phyloP scores from a whole-genome alignment of 2,888 invertebrate species.

The Tetheella fluctuosa region DNA sequence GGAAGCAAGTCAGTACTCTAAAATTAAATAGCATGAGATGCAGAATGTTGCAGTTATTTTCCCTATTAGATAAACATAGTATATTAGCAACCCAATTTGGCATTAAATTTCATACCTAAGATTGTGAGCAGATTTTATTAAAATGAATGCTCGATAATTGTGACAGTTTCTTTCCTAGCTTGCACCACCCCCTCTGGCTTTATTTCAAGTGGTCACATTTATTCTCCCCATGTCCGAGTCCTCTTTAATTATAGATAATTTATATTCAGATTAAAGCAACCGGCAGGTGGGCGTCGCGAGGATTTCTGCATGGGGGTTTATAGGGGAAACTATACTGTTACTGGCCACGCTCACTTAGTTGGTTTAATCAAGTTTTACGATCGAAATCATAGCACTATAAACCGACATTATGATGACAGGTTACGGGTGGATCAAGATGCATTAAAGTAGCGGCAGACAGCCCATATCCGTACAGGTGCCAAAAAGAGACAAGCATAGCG shows the following conservation, averaged over 20 bases:
- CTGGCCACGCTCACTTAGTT: background rate
- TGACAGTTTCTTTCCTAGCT: slow-evolving; percentile 27
- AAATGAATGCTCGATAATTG: too few relatives aligned
- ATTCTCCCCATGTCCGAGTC: slow-evolving; percentile 79
- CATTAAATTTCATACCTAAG: too few relatives aligned
- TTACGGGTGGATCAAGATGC: background rate
- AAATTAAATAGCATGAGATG: too few relatives aligned
- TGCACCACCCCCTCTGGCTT: slow-evolving; percentile 56
- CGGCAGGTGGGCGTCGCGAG: slow-evolving; percentile 64
- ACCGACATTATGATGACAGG: background rate
- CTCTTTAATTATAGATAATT: slow-evolving; percentile 83
- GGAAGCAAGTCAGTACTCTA: too few relatives aligned
- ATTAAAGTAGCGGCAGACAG: too few relatives aligned
- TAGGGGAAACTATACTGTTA: background rate
- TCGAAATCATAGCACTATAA: slow-evolving; percentile 1
- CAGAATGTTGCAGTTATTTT: too few relatives aligned
- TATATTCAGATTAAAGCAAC: slow-evolving; percentile 81
- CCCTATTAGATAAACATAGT: too few relatives aligned
- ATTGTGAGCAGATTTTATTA: too few relatives aligned
- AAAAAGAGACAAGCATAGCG: too few relatives aligned
- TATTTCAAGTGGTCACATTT: slow-evolving; percentile 82
- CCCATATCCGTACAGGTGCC: too few relatives aligned
- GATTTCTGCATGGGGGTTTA: slow-evolving; percentile 17
- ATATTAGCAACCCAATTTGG: too few relatives aligned
- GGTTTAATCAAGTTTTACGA: slow-evolving; percentile 2